Evolutionary conservation across 1,140 invertebrate genomes (phyloP).

Genomic region (Anthonomus grandis): DNA sequence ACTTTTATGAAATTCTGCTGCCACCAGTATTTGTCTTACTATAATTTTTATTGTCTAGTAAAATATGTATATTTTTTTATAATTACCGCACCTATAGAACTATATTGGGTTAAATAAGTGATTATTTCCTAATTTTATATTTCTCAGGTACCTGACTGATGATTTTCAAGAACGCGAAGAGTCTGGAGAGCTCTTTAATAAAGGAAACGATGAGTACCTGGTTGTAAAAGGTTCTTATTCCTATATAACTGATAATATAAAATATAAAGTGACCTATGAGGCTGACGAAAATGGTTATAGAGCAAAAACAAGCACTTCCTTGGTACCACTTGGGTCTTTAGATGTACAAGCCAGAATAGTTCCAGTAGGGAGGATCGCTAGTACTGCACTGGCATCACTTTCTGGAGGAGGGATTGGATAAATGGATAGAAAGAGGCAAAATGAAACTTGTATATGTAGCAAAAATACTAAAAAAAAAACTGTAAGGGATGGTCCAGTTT

Average conservation of each 20-base stretch:
- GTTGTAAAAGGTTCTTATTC: constrained; percentile 58
- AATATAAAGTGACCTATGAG: constrained; percentile 59
- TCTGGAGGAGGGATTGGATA: not conserved
- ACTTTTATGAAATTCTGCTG: too few relatives aligned
- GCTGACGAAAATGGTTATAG: constrained; percentile 52
- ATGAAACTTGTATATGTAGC: too few relatives aligned
- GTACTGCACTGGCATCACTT: not conserved
- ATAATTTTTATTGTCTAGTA: too few relatives aligned
- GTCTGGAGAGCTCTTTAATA: constrained; percentile 53
- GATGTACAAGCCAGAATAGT: not conserved
- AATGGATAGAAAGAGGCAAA: too few relatives aligned
- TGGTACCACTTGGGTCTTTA: not conserved
- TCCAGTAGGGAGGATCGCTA: not conserved
- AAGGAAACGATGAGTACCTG: constrained; percentile 59
- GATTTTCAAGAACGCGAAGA: constrained; percentile 3
- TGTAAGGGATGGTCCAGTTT: too few relatives aligned
- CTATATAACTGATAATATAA: constrained; percentile 62
- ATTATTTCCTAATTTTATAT: too few relatives aligned
- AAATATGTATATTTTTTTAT: too few relatives aligned
- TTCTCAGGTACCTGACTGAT: not conserved
- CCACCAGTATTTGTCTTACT: too few relatives aligned
- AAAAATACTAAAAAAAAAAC: too few relatives aligned
- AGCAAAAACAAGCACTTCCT: constrained; percentile 3
- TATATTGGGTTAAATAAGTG: too few relatives aligned
- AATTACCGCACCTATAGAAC: too few relatives aligned